Percentiles rank a stretch among this genome's conserved stretches.
These are phyloP conservation scores for Notothenia coriiceps DNA, from an alignment of 2,113 vertebrate species.

Conservation along the genomic window DNA sequence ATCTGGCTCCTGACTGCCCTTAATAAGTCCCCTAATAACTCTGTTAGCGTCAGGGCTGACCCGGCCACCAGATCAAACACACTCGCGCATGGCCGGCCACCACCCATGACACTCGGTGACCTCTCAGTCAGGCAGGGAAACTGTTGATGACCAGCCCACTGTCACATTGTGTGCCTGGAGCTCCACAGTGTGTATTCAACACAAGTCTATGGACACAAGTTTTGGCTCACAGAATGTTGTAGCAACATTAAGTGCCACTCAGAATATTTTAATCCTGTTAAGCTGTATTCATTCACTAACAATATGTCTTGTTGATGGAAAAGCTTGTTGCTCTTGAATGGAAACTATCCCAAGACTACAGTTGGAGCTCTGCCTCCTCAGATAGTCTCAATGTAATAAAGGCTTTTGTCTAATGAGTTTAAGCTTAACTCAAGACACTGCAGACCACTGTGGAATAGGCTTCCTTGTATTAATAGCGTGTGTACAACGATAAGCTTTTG, in stretches of 20 bases:
- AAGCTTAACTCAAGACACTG: constrained; percentile 55
- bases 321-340: constrained; percentile 53
- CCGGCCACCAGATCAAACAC: constrained; percentile 73
- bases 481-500: constrained; percentile 68
- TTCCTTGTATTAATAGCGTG: constrained; percentile 55
- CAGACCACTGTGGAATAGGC: constrained; percentile 58
- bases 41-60: constrained; percentile 79
- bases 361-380: constrained; percentile 44
- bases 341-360: constrained; percentile 39
- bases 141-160: constrained; percentile 34
- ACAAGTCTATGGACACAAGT: background rate
- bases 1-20: constrained; percentile 71
- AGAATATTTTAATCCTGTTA: constrained; percentile 65
- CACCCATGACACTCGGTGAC: constrained; percentile 45
- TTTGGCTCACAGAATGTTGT: constrained; percentile 15
- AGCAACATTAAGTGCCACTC: constrained; percentile 39
- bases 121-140: constrained; percentile 44
- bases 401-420: constrained; percentile 70
- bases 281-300: constrained; percentile 57
- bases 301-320: constrained; percentile 52
- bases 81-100: constrained; percentile 55
- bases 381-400: constrained; percentile 60
- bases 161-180: background rate
- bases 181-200: background rate
- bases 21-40: constrained; percentile 85